Percentiles rank a stretch among this genome's conserved stretches.
Evolutionary conservation across 2,113 vertebrate genomes (phyloP).

Genomic region (Urocitellus parryii): DNA sequence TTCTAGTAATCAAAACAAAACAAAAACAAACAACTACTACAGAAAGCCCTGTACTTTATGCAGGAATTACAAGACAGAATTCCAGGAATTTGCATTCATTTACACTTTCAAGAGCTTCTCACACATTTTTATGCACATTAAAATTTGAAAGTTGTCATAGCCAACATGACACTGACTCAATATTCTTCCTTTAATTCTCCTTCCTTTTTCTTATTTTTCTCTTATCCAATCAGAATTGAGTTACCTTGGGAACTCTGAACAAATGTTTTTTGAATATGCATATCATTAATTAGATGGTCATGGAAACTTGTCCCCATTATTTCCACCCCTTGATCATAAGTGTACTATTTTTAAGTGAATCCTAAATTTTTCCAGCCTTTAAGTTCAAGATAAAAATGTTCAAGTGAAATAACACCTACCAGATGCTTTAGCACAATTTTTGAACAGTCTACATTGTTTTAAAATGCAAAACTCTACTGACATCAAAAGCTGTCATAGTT

Average conservation of each 20-base stretch:
- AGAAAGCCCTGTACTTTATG: background rate
- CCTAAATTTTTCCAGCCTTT: conserved; percentile 30
- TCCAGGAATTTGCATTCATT: background rate
- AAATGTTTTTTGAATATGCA: background rate
- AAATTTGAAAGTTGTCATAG: background rate
- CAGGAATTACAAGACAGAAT: background rate
- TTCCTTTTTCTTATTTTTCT: background rate
- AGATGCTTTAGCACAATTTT: conserved; percentile 66
- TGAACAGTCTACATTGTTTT: conserved; percentile 60
- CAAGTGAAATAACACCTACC: conserved; percentile 57
- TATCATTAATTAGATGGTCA: background rate
- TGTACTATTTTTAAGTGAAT: conserved; percentile 55
- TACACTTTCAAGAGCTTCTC: conserved; percentile 32
- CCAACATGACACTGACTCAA: background rate
- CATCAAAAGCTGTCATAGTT: conserved; percentile 15
- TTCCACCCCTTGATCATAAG: background rate
- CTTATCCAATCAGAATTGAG: background rate
- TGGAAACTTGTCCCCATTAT: background rate
- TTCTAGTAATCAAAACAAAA: background rate
- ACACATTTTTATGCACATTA: background rate
- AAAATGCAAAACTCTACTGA: background rate
- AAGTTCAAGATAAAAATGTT: conserved; percentile 62
- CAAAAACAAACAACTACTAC: background rate
- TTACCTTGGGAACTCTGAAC: background rate
- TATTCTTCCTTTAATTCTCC: background rate